Conservation (phyloP, 2,113 vertebrate genomes). For the Chascanopsetta lugubris region DNA sequence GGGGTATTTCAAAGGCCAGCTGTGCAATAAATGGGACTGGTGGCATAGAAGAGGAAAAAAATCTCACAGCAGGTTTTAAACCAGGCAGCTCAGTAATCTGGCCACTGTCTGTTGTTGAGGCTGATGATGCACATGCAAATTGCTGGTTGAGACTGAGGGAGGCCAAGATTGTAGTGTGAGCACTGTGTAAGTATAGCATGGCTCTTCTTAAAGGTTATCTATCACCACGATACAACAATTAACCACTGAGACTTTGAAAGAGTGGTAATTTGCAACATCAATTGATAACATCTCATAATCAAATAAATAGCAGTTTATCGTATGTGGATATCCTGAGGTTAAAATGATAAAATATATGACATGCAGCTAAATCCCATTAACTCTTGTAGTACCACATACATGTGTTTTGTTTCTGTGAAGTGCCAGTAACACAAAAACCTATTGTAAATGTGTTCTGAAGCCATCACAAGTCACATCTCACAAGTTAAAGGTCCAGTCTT, state of each 20-base stretch:
- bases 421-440: too few species aligned
- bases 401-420: too few species aligned
- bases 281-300: neutral
- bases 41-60: neutral
- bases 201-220: neutral
- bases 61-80: neutral
- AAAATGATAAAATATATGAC: neutral
- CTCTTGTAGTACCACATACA: neutral
- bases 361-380: neutral
- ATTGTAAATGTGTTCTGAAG: too few species aligned
- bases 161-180: conserved; percentile 24
- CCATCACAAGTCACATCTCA: too few species aligned
- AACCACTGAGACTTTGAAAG: too few species aligned
- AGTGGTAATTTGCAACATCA: too few species aligned
- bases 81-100: neutral
- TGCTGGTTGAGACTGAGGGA: conserved; percentile 23
- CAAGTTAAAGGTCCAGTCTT: too few species aligned
- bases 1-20: conserved; percentile 13
- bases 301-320: too few species aligned
- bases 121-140: conserved; percentile 37
- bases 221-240: neutral
- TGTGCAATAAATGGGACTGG: conserved; percentile 24
- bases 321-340: too few species aligned
- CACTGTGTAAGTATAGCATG: conserved; percentile 6
- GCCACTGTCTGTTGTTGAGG: conserved; percentile 12